Percentiles rank a stretch among this genome's conserved stretches.
Conservation (phyloP, 2,797 vertebrate species). For the Chloroceryle inda region DNA sequence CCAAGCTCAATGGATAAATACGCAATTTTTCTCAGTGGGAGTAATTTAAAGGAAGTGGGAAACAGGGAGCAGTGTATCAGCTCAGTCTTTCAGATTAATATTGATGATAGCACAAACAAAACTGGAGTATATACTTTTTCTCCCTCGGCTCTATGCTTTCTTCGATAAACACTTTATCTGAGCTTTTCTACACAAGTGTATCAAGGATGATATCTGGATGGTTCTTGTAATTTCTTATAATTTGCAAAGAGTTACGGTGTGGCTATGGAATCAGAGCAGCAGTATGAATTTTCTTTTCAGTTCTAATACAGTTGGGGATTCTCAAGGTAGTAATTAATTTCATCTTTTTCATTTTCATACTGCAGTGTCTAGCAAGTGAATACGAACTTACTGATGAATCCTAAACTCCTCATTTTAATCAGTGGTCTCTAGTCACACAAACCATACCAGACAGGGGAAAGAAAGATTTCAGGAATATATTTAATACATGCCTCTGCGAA, state of each 20-base stretch:
- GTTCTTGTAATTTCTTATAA: background rate
- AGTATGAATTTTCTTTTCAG: constrained; percentile 33
- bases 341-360: background rate
- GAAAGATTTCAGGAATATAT: background rate
- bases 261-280: background rate
- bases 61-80: background rate
- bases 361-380: constrained; percentile 7
- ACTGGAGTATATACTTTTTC: background rate
- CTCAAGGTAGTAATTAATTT: constrained; percentile 57
- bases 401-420: background rate
- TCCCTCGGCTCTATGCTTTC: background rate
- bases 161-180: background rate
- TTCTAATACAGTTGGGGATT: background rate
- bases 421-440: background rate
- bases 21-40: constrained; percentile 16
- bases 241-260: background rate
- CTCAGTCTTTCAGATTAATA: constrained; percentile 5
- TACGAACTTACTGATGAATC: background rate
- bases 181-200: background rate
- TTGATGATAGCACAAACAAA: background rate
- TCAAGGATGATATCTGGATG: background rate
- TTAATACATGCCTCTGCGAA: background rate
- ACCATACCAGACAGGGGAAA: background rate
- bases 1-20: background rate
- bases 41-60: constrained; percentile 11